Base-by-base conservation (phyloP, 2,797 vertebrate genomes). In the Sus cebifrons region DNA sequence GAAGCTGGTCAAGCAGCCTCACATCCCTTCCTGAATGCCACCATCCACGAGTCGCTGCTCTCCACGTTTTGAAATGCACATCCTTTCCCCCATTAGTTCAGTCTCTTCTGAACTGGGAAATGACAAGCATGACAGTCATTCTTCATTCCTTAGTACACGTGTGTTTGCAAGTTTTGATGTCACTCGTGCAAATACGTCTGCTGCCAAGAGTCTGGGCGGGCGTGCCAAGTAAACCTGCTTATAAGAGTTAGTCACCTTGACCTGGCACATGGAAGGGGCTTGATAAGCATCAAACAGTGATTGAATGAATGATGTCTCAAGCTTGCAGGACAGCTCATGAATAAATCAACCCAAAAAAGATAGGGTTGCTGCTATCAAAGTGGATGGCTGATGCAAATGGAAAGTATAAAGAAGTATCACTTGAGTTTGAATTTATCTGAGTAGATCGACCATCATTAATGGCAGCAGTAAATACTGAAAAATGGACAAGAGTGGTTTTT, bases 311-410 rank as follows among this genome's bases (percentile, higher is more conserved):
- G 18, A 68, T 52, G 27, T 77, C 44, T 84, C 40, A 58, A n/a
- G 40, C 56, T 56, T 90, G 36, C 25, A 89, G 40, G 77, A 15
- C 86, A 67, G 70, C 18, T 92, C 67, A 78, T 54, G 54, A 77
- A 92, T 95, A 96, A 88, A 84, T 83, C 70, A 67, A 86, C 58
- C 54, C 32, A 15, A 86, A 89, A 79, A 85, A 71, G 52, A 83
- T 18, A 95, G 40, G 56, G 52, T 64, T 68, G 44, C 10, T 62
- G 20, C 75, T 84, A 23, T 64, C 18, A 13, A 74, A 36, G 40
- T 68, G 84, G 67, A 75, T 23, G n/a, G 32, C 40, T 93, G 84
- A 77, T 89, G 2, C 73, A 96, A 86, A 90, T 27, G 23, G n/a
- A 86, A 94, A 91, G 91, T 56, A 40, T 62, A 82, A 93, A 86